Evolutionary conservation across 2,113 vertebrate species (phyloP), one percentile per base, ranked within the genome.

Genomic region (Ophthalmolycus amberensis): DNA sequence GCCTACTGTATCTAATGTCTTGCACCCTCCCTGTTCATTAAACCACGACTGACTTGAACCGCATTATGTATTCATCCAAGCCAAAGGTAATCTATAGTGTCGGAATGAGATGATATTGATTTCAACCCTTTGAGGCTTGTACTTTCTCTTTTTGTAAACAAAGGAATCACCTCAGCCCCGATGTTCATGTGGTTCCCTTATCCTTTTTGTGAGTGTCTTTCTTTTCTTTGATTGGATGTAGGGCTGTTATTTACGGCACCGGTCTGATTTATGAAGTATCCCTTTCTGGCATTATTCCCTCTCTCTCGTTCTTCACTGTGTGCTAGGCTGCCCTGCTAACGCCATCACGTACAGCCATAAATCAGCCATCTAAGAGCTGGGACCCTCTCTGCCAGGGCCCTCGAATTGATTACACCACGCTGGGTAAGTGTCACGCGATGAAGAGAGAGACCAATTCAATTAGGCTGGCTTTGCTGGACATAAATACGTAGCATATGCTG

Each of bases 381-480:
- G 80, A 65, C 83, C 88, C 77, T 86, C 72, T 81, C 81, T 71
- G 82, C 85, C 79, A 52, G 77, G 64, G 73, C 85, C 83, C 71
- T 73, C 78, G 84, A 90, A 87, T 82, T 94, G 89, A 94, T 94
- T 92, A 90, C 69, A 60, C 75, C 56, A 77, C 32, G 71, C 87
- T 71, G 78, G 64, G 76, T 89, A 79, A 92, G 90, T 86, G 88
- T 85, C 80, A 82, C 75, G 67, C 82, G 90, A 87, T 89, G 85
- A 91, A 90, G 71, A 91, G 79, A 77, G 79, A 89, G 83, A 37
- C 86, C 83, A 83, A 89, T 93, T 94, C 86, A 93, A 94, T 94
- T 93, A 92, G 86, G 77, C 79, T 62, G 78, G 38, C 54, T 42
- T 59, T 60, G 72, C 66, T 22, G n/a, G 75, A 84, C 87, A 89